Evolutionary conservation across 1,140 invertebrate genomes (phyloP).

Genomic region (Lithobius niger): DNA sequence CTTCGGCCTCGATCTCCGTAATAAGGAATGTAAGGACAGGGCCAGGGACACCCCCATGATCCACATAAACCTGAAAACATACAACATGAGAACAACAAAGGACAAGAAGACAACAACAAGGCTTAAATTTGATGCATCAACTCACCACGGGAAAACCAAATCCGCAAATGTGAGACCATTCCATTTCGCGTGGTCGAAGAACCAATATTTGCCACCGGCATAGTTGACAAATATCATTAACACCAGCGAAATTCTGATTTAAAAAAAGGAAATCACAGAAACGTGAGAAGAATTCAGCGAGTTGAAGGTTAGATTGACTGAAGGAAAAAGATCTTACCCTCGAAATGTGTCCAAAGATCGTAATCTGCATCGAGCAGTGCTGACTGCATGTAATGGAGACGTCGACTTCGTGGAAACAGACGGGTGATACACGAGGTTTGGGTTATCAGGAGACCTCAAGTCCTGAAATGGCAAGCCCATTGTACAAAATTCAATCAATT

Average conservation of each 20-base stretch:
- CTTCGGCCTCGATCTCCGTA: constrained; percentile 48
- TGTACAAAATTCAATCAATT: too few relatives aligned
- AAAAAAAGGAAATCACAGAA: neutral
- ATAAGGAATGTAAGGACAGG: constrained; percentile 58
- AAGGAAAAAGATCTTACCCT: constrained; percentile 22
- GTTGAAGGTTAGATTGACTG: neutral
- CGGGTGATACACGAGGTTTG: neutral
- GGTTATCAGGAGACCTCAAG: neutral
- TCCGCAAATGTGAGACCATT: constrained; percentile 86
- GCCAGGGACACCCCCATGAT: constrained; percentile 83
- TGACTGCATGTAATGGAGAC: neutral
- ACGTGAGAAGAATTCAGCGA: neutral
- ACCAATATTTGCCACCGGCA: constrained; percentile 72
- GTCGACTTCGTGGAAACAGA: too few relatives aligned
- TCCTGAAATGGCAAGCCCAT: neutral
- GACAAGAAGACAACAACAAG: constrained; percentile 29
- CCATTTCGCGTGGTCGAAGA: constrained; percentile 82
- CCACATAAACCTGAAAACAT: constrained; percentile 63
- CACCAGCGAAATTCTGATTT: constrained; percentile 50
- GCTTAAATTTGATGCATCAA: constrained; percentile 32
- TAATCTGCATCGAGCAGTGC: neutral
- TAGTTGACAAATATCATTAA: constrained; percentile 92
- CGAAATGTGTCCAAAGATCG: constrained; percentile 30
- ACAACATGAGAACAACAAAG: constrained; percentile 24
- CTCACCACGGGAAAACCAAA: constrained; percentile 81